phyloP scores from a whole-genome alignment of 92 coral and sea anemone species.

The Nematostella vectensis region DNA sequence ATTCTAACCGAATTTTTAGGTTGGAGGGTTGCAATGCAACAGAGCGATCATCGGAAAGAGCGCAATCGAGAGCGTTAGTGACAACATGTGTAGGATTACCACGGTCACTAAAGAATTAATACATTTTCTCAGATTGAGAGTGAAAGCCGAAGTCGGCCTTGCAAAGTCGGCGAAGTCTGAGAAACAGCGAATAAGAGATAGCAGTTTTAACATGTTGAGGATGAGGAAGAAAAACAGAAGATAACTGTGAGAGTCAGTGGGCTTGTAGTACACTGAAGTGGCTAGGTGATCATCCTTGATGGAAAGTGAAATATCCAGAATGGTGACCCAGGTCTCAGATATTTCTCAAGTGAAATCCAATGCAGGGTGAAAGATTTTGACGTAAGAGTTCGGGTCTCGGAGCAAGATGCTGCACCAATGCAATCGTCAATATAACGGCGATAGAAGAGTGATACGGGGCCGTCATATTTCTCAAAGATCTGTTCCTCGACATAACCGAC shows the following conservation, averaged over 20 bases:
- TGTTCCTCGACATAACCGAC: slow-evolving; percentile 16
- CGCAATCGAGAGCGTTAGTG: not conserved
- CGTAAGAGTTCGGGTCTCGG: slow-evolving; percentile 8
- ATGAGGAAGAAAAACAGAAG: slow-evolving; percentile 8
- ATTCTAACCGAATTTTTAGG: not conserved
- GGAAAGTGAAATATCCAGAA: slow-evolving; percentile 2
- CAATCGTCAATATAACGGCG: slow-evolving; percentile 23
- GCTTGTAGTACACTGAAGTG: slow-evolving; percentile 19
- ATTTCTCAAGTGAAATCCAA: slow-evolving; percentile 27
- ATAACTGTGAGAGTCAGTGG: slow-evolving; percentile 19
- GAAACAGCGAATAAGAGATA: slow-evolving; percentile 13
- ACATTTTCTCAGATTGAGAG: not conserved
- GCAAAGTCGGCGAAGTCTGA: not conserved
- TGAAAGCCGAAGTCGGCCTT: not conserved
- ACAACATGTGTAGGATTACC: not conserved
- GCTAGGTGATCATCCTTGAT: slow-evolving; percentile 2
- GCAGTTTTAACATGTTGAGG: slow-evolving; percentile 12
- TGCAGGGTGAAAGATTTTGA: slow-evolving; percentile 4
- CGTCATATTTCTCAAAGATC: slow-evolving; percentile 16
- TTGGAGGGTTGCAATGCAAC: not conserved
- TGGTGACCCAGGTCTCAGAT: not conserved
- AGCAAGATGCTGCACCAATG: slow-evolving; percentile 20
- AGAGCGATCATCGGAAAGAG: not conserved
- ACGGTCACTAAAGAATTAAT: not conserved
- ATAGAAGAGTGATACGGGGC: slow-evolving; percentile 19